These are phyloP conservation scores for Eremophila alpestris DNA, from an alignment of 2,797 vertebrate genomes.

Conservation along the genomic window DNA sequence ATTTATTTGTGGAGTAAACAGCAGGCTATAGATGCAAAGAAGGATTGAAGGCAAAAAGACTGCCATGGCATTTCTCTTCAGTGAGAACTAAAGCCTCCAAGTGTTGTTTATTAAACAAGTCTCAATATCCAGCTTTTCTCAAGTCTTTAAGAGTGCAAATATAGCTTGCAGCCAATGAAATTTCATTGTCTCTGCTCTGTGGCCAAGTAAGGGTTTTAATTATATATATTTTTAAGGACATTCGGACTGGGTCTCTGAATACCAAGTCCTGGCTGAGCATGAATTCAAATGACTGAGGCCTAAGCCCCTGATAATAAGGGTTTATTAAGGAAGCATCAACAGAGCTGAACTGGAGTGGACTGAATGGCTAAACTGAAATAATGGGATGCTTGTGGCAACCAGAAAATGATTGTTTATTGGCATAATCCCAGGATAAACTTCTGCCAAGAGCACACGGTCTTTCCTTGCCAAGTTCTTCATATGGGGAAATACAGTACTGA, in stretches of 20 bases:
- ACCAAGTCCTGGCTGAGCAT: not conserved
- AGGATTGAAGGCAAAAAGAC: not conserved
- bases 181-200: constrained; percentile 19
- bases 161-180: not conserved
- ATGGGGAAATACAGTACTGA: constrained; percentile 36
- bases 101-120: constrained; percentile 50
- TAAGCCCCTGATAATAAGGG: constrained; percentile 47
- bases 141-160: constrained; percentile 34
- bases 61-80: not conserved
- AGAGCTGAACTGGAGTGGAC: constrained; percentile 13
- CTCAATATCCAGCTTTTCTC: constrained; percentile 38
- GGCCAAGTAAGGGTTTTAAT: constrained; percentile 14
- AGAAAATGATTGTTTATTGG: constrained; percentile 65
- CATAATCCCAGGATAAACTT: constrained; percentile 29
- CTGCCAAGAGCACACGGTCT: constrained; percentile 42
- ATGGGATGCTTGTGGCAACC: constrained; percentile 60
- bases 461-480: constrained; percentile 50
- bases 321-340: constrained; percentile 47
- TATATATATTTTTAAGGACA: not conserved
- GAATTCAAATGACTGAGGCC: constrained; percentile 36
- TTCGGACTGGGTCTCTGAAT: not conserved
- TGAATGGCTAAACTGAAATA: constrained; percentile 49
- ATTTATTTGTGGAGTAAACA: not conserved
- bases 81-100: not conserved
- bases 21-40: not conserved